A percentile compares a stretch with the other conserved stretches of the same genome.
Conservation (phyloP, 1,140 invertebrate genomes). For the Nylanderia fulva region DNA sequence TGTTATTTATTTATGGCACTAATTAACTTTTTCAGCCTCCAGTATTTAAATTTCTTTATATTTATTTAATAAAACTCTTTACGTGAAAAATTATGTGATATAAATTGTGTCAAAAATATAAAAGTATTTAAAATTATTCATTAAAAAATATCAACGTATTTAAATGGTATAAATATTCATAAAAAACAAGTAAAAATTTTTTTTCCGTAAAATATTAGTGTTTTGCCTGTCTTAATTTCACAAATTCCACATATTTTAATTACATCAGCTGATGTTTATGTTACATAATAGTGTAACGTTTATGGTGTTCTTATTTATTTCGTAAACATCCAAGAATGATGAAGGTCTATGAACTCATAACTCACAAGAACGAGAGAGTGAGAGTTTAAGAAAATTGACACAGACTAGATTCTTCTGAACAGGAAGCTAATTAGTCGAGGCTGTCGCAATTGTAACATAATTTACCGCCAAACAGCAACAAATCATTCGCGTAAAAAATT, state of each 20-base stretch:
- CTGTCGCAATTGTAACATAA: constrained; percentile 7
- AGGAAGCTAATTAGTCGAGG: not conserved
- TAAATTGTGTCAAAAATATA: too few relatives aligned
- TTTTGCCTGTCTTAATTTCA: not conserved
- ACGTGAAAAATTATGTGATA: too few relatives aligned
- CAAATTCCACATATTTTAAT: not conserved
- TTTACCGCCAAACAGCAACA: not conserved
- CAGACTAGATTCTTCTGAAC: not conserved
- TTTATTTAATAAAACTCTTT: constrained; percentile 6
- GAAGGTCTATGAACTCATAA: constrained; percentile 19
- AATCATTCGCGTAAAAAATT: too few relatives aligned
- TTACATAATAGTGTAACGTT: not conserved
- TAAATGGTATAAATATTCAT: too few relatives aligned
- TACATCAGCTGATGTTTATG: not conserved
- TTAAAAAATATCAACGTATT: too few relatives aligned
- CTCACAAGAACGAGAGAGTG: not conserved
- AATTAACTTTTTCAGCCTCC: not conserved
- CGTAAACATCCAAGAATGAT: not conserved
- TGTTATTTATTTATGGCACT: not conserved
- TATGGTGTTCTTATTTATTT: not conserved
- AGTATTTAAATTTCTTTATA: not conserved
- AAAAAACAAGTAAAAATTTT: too few relatives aligned
- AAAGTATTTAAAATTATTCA: too few relatives aligned
- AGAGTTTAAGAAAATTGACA: constrained; percentile 18
- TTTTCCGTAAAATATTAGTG: not conserved